Base-by-base conservation (phyloP, 2,797 vertebrate genomes). In the Argentina silus region DNA sequence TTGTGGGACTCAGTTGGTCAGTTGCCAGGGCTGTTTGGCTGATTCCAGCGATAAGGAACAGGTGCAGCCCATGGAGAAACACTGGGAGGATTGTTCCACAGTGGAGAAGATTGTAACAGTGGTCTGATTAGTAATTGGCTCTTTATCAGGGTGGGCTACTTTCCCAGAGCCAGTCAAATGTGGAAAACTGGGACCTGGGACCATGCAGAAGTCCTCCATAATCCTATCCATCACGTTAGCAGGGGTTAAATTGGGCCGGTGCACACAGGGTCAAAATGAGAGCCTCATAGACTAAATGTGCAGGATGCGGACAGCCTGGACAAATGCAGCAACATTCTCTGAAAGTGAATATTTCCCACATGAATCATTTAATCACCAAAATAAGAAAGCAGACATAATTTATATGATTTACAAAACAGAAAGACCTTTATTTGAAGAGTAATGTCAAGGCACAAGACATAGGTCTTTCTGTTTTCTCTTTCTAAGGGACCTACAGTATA, bases 391-490 rank as follows among this genome's bases (percentile, higher is more conserved):
- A 59, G 56, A 10, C 7, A 21, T 21, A 17, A 62, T 27, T 48
- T 69, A 36, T 42, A 10, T 71, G 73, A 61, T 36, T 69, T 68
- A 77, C 15, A 79, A 75, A 82, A 75, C 74, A 77, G 48, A 81
- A 72, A 27, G 72, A 78, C 44, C 64, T 91, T 90, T 91, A 88
- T 86, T 89, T 81, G 1, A 74, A 75, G 64, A 79, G 67, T 72
- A 80, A 73, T 71, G 63, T 64, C 79, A 87, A 88, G 86, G 85
- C 86, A 91, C 77, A 72, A 78, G 67, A 79, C 77, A 78, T 65
- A 74, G 67, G 59, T 69, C 48, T 70, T 43, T 81, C 71, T 64
- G 73, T 53, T 70, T 53, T 50, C 65, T 63, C 36, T 19, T 64
- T 75, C 57, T 61, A 17, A 4, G 2, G 53, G 70, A 27, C 62